Evolutionary conservation across 2,113 vertebrate species (phyloP).

Genomic region (Cebus imitator): DNA sequence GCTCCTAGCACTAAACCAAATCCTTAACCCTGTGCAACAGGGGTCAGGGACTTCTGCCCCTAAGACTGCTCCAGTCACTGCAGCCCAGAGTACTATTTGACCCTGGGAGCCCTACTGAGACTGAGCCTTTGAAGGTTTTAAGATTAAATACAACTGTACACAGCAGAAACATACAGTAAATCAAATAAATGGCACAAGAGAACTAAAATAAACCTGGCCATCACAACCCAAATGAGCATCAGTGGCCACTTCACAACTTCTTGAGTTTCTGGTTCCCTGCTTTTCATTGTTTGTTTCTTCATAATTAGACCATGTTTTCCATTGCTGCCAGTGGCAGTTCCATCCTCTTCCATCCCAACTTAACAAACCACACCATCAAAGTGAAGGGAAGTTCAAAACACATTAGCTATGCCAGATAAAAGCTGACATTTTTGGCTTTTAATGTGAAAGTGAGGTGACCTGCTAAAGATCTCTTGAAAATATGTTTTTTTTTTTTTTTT

Average conservation of each 20-base stretch:
- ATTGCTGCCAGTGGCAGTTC: neutral
- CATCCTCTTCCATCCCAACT: slow-evolving; percentile 15
- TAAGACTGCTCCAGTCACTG: neutral
- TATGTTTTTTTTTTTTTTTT: neutral
- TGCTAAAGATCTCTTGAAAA: neutral
- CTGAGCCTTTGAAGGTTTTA: neutral
- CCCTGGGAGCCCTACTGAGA: neutral
- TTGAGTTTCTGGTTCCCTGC: neutral
- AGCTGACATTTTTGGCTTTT: neutral
- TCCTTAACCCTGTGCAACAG: neutral
- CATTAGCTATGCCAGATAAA: neutral
- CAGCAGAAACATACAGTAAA: neutral
- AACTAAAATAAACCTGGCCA: neutral
- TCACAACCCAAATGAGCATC: neutral
- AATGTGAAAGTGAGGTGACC: neutral
- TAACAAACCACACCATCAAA: neutral
- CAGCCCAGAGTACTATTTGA: neutral
- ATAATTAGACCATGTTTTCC: neutral
- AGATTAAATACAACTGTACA: neutral
- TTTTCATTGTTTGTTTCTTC: slow-evolving; percentile 24
- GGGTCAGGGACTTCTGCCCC: neutral
- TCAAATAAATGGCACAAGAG: neutral
- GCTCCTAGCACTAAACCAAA: neutral
- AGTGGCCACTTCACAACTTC: neutral
- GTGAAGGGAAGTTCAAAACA: slow-evolving; percentile 22